Percentiles rank a stretch among this genome's conserved stretches.
phyloP scores from a whole-genome alignment of 2,113 vertebrate species.

The Artemisiospiza belli region DNA sequence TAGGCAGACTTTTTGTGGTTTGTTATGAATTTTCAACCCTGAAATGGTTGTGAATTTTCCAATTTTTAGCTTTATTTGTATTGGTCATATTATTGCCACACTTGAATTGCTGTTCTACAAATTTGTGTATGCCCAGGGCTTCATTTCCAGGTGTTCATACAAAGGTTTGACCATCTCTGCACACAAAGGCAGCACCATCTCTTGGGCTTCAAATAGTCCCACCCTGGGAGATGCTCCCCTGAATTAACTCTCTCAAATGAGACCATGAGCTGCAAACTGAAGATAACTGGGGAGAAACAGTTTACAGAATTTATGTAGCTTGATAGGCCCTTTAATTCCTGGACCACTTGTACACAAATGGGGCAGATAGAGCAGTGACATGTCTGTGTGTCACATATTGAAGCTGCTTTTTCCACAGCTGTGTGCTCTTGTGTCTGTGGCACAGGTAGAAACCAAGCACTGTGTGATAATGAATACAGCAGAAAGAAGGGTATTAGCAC shows the following conservation, averaged over 20 bases:
- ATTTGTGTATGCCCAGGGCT: neutral
- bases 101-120: neutral
- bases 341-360: neutral
- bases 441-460: neutral
- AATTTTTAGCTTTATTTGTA: neutral
- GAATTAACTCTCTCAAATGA: neutral
- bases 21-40: neutral
- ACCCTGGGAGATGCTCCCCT: neutral
- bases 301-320: neutral
- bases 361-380: neutral
- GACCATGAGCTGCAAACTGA: neutral
- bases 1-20: neutral
- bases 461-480: neutral
- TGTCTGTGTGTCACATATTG: neutral
- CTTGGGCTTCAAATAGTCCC: neutral
- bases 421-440: neutral
- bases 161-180: neutral
- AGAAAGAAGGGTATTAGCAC: neutral
- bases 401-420: neutral
- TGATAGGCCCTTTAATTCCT: neutral
- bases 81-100: neutral
- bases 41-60: neutral
- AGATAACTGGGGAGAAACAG: neutral
- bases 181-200: neutral
- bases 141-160: slow-evolving; percentile 21